Evolutionary conservation across 2,888 invertebrate genomes (phyloP).

Genomic region (Lampropteryx suffumata): DNA sequence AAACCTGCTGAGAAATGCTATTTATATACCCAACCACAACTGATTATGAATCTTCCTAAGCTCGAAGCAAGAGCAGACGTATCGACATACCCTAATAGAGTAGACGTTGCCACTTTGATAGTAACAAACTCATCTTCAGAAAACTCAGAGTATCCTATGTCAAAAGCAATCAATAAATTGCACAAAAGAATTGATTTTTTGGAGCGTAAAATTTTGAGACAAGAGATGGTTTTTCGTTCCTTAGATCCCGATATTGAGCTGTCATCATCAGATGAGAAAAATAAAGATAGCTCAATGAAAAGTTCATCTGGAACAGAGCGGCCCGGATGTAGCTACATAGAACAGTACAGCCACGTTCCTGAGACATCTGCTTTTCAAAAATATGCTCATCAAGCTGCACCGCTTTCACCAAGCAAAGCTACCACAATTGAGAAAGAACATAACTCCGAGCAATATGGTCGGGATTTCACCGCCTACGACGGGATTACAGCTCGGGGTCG

Average conservation of each 20-base stretch:
- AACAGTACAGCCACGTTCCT: conserved; percentile 74
- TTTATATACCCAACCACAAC: conserved; percentile 54
- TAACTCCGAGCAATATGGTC: conserved; percentile 74
- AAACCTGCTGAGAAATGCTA: conserved; percentile 62
- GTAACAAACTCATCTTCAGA: conserved; percentile 56
- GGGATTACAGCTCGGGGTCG: conserved; percentile 72
- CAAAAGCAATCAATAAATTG: conserved; percentile 49
- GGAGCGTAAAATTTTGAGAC: conserved; percentile 63
- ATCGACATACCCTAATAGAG: conserved; percentile 49
- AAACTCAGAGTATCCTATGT: conserved; percentile 40
- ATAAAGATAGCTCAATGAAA: conserved; percentile 49
- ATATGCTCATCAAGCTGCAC: conserved; percentile 60
- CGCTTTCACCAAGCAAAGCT: conserved; percentile 64
- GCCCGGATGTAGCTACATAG: conserved; percentile 71
- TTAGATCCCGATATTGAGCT: conserved; percentile 57
- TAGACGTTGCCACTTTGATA: conserved; percentile 58
- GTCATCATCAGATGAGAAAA: conserved; percentile 67
- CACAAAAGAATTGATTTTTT: conserved; percentile 61
- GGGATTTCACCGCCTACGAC: conserved; percentile 74
- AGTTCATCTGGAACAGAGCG: conserved; percentile 45
- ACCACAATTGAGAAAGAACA: conserved; percentile 71
- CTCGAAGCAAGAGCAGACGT: conserved; percentile 47
- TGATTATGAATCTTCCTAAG: conserved; percentile 60
- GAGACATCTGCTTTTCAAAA: conserved; percentile 75
- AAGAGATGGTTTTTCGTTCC: conserved; percentile 69